A percentile compares a stretch with the other conserved stretches of the same genome.
phyloP scores from a whole-genome alignment of 2,797 vertebrate species.

The Tangara arthus region DNA sequence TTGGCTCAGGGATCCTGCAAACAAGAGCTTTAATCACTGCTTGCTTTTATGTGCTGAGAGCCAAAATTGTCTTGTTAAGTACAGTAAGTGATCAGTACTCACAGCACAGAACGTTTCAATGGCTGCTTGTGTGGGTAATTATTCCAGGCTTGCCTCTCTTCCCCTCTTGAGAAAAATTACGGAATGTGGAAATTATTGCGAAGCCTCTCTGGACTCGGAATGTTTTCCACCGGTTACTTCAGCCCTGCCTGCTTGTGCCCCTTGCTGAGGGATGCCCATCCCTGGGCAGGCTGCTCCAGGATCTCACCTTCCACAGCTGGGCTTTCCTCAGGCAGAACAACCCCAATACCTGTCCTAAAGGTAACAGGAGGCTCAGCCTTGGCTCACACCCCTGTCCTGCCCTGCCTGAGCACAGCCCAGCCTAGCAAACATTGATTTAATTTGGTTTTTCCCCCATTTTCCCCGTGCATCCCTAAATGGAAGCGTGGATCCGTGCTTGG shows the following conservation, averaged over 20 bases:
- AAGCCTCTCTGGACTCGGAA: neutral
- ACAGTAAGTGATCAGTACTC: conserved; percentile 46
- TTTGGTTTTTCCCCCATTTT: neutral
- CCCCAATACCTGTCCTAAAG: neutral
- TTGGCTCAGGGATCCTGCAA: conserved; percentile 36
- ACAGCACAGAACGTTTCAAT: conserved; percentile 23
- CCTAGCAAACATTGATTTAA: neutral
- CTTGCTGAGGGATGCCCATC: rapidly evolving
- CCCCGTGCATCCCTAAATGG: neutral
- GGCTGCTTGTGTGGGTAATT: conserved; percentile 44
- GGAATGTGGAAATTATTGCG: conserved; percentile 41
- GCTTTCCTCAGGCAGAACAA: neutral
- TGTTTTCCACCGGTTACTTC: neutral
- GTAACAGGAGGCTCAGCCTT: neutral
- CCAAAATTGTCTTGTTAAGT: conserved; percentile 46
- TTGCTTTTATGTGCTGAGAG: neutral
- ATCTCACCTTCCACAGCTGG: rapidly evolving
- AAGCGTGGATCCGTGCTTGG: neutral
- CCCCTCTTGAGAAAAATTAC: conserved; percentile 29
- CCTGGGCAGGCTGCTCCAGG: neutral
- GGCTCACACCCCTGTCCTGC: neutral
- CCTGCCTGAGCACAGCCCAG: neutral
- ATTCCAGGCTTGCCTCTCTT: conserved; percentile 52
- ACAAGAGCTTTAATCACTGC: conserved; percentile 57
- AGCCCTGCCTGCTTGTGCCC: neutral